Evolutionary conservation across 2,888 invertebrate species (phyloP).

Genomic region (Tribolium freemani): DNA sequence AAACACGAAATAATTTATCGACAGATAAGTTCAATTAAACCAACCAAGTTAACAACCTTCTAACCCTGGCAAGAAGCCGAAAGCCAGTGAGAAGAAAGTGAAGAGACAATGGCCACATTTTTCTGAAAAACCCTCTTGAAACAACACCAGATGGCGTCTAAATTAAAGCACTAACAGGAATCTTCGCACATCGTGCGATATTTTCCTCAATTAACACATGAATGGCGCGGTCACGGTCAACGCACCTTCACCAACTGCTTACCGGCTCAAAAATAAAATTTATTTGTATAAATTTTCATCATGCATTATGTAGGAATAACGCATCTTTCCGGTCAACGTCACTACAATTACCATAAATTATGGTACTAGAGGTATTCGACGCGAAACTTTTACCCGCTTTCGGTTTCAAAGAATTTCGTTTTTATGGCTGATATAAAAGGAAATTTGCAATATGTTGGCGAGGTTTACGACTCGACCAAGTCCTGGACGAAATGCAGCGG

Average conservation of each 20-base stretch:
- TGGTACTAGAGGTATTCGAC: neutral
- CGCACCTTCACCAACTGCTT: neutral
- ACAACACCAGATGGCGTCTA: slow-evolving; percentile 12
- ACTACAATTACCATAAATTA: slow-evolving; percentile 18
- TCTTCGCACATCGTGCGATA: slow-evolving; percentile 8
- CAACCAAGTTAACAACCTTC: no score
- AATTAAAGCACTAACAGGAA: neutral
- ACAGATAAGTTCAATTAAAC: no score
- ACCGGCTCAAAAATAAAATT: slow-evolving; percentile 17
- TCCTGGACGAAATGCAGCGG: neutral
- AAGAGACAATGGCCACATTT: neutral
- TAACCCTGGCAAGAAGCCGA: no score
- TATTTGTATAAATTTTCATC: slow-evolving; percentile 26
- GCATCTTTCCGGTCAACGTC: slow-evolving; percentile 23
- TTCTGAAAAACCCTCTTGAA: neutral
- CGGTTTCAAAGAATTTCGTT: slow-evolving; percentile 7
- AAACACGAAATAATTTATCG: neutral
- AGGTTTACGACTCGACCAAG: slow-evolving; percentile 16
- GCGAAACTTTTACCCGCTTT: neutral
- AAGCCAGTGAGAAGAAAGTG: neutral
- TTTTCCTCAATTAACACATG: slow-evolving; percentile 10
- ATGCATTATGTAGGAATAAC: slow-evolving; percentile 19
- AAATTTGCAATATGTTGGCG: slow-evolving; percentile 31
- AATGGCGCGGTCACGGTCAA: slow-evolving; percentile 18
- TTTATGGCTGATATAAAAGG: slow-evolving; percentile 10